phyloP scores from a whole-genome alignment of 2,888 invertebrate species.

The Hedya salicella region DNA sequence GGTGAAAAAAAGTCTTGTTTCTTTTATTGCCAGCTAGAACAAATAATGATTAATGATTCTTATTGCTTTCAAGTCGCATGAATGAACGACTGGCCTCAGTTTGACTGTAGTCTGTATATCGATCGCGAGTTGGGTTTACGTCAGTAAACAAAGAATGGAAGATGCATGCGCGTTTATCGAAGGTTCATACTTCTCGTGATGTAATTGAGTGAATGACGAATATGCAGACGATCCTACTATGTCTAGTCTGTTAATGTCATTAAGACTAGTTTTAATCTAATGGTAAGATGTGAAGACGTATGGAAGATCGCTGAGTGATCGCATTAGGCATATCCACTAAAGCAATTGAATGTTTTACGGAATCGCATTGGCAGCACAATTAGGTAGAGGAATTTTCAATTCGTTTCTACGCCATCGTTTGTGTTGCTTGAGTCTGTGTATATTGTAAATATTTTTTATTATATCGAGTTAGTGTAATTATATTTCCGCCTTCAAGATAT shows the following conservation, averaged over 20 bases:
- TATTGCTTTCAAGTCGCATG: slow-evolving; percentile 50
- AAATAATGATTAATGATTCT: no score
- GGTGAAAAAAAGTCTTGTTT: slow-evolving; percentile 32
- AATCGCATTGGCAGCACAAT: slow-evolving; percentile 52
- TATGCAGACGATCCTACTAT: slow-evolving; percentile 68
- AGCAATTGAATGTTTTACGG: slow-evolving; percentile 65
- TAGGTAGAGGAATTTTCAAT: slow-evolving; percentile 34
- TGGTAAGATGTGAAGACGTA: slow-evolving; percentile 53
- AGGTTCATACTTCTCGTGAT: slow-evolving; percentile 32
- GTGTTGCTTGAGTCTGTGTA: slow-evolving; percentile 76
- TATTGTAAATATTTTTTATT: slow-evolving; percentile 79
- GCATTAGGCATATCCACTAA: slow-evolving; percentile 68
- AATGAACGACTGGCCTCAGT: slow-evolving; percentile 2
- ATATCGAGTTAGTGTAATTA: slow-evolving; percentile 60
- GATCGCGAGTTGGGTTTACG: slow-evolving; percentile 69
- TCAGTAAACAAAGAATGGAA: slow-evolving; percentile 51
- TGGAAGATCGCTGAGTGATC: slow-evolving; percentile 61
- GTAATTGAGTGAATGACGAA: slow-evolving; percentile 55
- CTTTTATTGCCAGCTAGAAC: no score
- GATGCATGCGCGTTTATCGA: slow-evolving; percentile 23
- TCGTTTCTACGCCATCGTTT: slow-evolving; percentile 61
- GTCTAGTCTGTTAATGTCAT: slow-evolving; percentile 77
- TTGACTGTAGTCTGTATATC: slow-evolving; percentile 50
- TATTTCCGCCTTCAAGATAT: slow-evolving; percentile 79
- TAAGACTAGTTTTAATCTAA: slow-evolving; percentile 61